These are phyloP conservation scores for Leptonema lineaticorne DNA, from an alignment of 1,140 invertebrate species.

Conservation along the genomic window DNA sequence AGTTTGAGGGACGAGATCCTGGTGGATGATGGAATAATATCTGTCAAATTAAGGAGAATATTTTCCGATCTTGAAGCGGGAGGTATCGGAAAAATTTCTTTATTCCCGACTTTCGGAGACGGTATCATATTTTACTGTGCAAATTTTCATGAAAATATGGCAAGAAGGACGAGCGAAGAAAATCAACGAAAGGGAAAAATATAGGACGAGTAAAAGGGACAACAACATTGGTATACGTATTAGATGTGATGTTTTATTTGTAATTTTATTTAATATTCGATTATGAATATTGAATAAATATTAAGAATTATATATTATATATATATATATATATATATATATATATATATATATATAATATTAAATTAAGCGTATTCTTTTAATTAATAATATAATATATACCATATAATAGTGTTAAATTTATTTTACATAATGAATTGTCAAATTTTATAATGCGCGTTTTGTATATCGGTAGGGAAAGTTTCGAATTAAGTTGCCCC, in stretches of 20 bases:
- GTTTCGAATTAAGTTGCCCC: slow-evolving; percentile 1
- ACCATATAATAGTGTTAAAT: too few species aligned
- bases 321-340: neutral
- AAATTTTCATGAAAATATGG: slow-evolving; percentile 35
- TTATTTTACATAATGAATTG: neutral
- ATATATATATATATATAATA: neutral
- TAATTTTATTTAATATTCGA: slow-evolving; percentile 8
- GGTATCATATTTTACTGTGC: slow-evolving; percentile 28
- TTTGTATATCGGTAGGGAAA: neutral
- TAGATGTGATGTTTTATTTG: slow-evolving; percentile 21
- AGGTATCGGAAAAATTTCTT: slow-evolving; percentile 24
- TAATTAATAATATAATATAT: neutral
- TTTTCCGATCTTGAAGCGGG: slow-evolving; percentile 14
- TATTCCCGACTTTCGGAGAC: neutral
- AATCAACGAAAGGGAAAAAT: too few species aligned
- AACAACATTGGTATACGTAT: too few species aligned
- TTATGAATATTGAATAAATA: neutral
- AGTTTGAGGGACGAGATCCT: neutral
- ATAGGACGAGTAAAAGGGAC: too few species aligned
- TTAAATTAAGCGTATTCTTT: neutral
- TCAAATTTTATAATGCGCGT: neutral
- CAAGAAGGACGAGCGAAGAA: slow-evolving; percentile 37
- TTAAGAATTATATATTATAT: neutral
- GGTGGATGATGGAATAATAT: slow-evolving; percentile 23
- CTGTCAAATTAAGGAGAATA: slow-evolving; percentile 26